phyloP scores from a whole-genome alignment of 2,113 vertebrate species.

The Rafetus swinhoei region DNA sequence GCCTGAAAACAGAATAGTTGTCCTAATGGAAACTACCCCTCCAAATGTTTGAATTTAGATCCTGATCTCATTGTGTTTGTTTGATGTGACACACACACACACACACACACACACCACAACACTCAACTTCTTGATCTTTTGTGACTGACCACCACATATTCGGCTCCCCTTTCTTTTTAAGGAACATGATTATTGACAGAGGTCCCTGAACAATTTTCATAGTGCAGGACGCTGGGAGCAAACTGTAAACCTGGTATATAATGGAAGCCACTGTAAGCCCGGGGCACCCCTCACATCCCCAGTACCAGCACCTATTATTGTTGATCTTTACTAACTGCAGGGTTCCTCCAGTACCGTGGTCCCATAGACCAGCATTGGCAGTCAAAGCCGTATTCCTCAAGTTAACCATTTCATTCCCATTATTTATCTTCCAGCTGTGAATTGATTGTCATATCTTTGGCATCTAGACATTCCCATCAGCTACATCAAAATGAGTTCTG shows the following conservation, averaged over 20 bases:
- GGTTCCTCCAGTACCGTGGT: not conserved
- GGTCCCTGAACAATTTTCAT: too few relatives aligned
- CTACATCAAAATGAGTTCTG: not conserved
- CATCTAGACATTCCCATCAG: not conserved
- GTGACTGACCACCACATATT: not conserved
- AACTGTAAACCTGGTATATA: too few relatives aligned
- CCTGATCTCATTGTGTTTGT: not conserved
- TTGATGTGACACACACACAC: not conserved
- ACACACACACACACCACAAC: not conserved
- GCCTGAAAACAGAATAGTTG: rapidly evolving
- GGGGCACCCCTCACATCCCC: too few relatives aligned
- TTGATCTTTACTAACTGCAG: rapidly evolving
- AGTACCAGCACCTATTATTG: not conserved
- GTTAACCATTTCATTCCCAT: not conserved
- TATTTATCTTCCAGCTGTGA: not conserved
- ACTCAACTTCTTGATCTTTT: not conserved
- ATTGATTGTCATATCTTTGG: rapidly evolving
- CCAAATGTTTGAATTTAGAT: not conserved
- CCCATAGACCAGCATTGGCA: not conserved
- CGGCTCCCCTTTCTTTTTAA: not conserved
- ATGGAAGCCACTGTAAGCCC: too few relatives aligned
- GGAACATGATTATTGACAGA: rapidly evolving
- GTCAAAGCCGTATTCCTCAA: rapidly evolving
- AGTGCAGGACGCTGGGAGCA: too few relatives aligned
- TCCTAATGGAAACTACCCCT: rapidly evolving